phyloP scores from a whole-genome alignment of 2,888 invertebrate species.

The Spisula subtruncata region DNA sequence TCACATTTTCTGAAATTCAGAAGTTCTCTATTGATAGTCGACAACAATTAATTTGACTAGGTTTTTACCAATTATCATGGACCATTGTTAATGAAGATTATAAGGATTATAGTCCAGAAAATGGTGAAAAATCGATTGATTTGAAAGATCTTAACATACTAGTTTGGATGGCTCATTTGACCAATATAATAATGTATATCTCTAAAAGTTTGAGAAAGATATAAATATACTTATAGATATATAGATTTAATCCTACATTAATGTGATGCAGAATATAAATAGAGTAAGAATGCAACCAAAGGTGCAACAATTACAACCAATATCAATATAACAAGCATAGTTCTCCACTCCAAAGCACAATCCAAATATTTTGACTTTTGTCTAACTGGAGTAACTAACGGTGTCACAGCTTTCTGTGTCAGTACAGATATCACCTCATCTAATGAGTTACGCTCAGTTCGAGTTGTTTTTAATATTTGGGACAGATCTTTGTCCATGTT shows the following conservation, averaged over 20 bases:
- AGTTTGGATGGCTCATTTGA: neutral
- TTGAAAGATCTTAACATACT: too few species aligned
- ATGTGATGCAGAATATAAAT: constrained; percentile 17
- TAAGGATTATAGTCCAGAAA: too few species aligned
- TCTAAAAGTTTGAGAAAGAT: too few species aligned
- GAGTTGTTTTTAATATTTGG: constrained; percentile 79
- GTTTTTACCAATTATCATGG: too few species aligned
- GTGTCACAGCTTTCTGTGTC: constrained; percentile 82
- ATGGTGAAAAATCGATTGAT: too few species aligned
- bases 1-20: too few species aligned
- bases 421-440: constrained; percentile 84
- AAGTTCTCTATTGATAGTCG: too few species aligned
- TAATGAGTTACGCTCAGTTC: constrained; percentile 80
- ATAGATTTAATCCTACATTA: neutral
- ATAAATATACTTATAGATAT: neutral
- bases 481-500: constrained; percentile 85
- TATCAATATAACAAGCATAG: constrained; percentile 40
- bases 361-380: constrained; percentile 65
- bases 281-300: constrained; percentile 2
- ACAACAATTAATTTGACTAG: too few species aligned
- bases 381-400: constrained; percentile 66
- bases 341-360: constrained; percentile 82
- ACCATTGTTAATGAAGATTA: too few species aligned
- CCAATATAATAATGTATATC: neutral
- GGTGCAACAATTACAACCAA: constrained; percentile 54